Evolutionary conservation across 2,888 invertebrate genomes (phyloP).

Genomic region (Oligia fasciuncula): DNA sequence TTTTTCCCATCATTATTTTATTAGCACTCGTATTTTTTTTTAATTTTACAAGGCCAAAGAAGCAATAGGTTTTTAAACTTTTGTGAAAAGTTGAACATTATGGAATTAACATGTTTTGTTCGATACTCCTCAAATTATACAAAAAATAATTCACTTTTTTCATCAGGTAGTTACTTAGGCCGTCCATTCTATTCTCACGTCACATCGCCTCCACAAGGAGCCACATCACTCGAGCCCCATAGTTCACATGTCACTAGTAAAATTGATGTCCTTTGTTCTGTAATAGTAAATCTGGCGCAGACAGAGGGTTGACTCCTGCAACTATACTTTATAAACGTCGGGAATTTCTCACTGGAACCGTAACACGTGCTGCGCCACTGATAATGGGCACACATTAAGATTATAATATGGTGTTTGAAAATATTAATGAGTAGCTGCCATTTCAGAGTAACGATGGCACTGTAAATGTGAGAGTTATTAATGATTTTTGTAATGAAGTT

Average conservation of each 20-base stretch:
- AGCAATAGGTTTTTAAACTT: no score
- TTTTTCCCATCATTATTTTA: not conserved
- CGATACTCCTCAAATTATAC: not conserved
- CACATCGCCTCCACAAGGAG: conserved; percentile 69
- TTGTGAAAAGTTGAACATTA: not conserved
- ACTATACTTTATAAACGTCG: conserved; percentile 81
- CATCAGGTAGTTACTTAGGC: not conserved
- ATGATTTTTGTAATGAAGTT: conserved; percentile 76
- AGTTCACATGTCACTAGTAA: conserved; percentile 84
- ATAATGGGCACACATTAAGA: conserved; percentile 88
- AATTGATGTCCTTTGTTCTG: conserved; percentile 88
- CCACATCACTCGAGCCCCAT: conserved; percentile 73
- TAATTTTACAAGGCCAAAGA: no score
- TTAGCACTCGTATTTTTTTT: no score
- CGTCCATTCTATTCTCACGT: conserved; percentile 68
- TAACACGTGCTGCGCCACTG: conserved; percentile 80
- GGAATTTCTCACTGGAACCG: conserved; percentile 77
- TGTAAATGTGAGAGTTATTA: conserved; percentile 72
- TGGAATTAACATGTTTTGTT: not conserved
- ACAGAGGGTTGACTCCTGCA: conserved; percentile 74
- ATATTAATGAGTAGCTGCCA: conserved; percentile 83
- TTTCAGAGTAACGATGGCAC: conserved; percentile 79
- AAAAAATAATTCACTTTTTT: not conserved
- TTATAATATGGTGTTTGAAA: conserved; percentile 82
- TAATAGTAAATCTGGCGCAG: conserved; percentile 83